Evolutionary conservation across 2,888 invertebrate species (phyloP), one percentile per base, ranked within the genome.

Genomic region (Liopterus haemorrhoidalis): DNA sequence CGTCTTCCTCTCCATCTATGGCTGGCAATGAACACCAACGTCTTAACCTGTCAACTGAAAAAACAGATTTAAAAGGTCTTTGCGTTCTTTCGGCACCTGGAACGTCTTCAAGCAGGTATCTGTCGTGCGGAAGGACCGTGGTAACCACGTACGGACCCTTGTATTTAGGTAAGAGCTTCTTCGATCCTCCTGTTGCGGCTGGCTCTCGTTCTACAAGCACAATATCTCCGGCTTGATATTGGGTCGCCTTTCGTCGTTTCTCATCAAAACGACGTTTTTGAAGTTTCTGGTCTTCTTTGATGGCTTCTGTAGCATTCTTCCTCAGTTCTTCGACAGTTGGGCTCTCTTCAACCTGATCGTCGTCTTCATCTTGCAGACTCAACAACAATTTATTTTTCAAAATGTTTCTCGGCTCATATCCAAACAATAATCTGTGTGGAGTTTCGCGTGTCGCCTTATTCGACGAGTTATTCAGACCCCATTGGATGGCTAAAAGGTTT

Each of bases 401-500:
- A 37, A 30, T n/a, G n/a, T n/a, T n/a, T n/a, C n/a, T n/a, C n/a
- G n/a, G n/a, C n/a, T n/a, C n/a, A 20, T 36, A 33, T 14, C 40
- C 46, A 24, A 50, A 27, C 11, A 41, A 19, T 11, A 49, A 30
- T 37, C 43, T 48, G 14, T 42, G 24, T 3, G 49, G 48, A 19
- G 48, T 48, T 28, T 14, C 35, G 24, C 39, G 45, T 35, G 46
- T 46, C 21, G 40, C 48, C 28, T 39, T 44, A 40, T 53, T 50
- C 35, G 43, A 53, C 33, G 50, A 49, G 18, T 41, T 46, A 33
- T 62, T 62, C 1, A 62, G 50, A 1, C 50, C 54, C 28, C 49
- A 48, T 33, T 55, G 54, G 24, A 55, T 32, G 16, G 38, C 30
- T 14, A 20, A 45, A 52, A 61, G 35, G 9, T 49, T 35, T 5